These are phyloP conservation scores for Rynchops niger DNA, from an alignment of 2,113 vertebrate species.

Conservation along the genomic window DNA sequence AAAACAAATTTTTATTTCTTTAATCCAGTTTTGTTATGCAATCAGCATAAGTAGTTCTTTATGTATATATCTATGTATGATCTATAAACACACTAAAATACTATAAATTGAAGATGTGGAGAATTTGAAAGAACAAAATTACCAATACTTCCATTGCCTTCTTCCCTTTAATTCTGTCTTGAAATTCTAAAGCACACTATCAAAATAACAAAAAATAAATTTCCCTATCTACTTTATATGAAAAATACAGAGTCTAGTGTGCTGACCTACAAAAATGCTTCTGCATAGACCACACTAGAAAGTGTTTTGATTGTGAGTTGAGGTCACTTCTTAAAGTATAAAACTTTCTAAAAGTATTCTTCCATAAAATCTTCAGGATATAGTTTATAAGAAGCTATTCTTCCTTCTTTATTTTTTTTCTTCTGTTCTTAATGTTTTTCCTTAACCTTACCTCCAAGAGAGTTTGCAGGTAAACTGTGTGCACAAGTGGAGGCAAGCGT, in stretches of 20 bases:
- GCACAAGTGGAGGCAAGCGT: not conserved
- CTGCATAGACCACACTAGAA: not conserved
- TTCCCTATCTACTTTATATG: not conserved
- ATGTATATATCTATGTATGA: not conserved
- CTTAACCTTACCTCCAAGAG: not conserved
- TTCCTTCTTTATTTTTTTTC: not conserved
- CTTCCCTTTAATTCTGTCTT: not conserved
- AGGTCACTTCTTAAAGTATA: not conserved
- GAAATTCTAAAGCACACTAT: not conserved
- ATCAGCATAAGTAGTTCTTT: not conserved
- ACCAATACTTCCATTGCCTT: not conserved
- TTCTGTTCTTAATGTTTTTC: not conserved
- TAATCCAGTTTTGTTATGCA: not conserved
- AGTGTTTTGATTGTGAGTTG: not conserved
- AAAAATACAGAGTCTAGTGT: not conserved
- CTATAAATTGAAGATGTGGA: not conserved
- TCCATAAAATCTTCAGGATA: not conserved
- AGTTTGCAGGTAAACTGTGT: not conserved
- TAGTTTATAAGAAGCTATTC: not conserved
- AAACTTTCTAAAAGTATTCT: not conserved
- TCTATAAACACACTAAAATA: not conserved
- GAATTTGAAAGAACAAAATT: not conserved
- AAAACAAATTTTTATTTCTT: not conserved
- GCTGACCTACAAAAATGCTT: not conserved
- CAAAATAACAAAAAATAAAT: not conserved